These are phyloP conservation scores for Trichoplax adhaerens DNA, from an alignment of 37 sponge, comb jelly and placozoan species.

Conservation along the genomic window DNA sequence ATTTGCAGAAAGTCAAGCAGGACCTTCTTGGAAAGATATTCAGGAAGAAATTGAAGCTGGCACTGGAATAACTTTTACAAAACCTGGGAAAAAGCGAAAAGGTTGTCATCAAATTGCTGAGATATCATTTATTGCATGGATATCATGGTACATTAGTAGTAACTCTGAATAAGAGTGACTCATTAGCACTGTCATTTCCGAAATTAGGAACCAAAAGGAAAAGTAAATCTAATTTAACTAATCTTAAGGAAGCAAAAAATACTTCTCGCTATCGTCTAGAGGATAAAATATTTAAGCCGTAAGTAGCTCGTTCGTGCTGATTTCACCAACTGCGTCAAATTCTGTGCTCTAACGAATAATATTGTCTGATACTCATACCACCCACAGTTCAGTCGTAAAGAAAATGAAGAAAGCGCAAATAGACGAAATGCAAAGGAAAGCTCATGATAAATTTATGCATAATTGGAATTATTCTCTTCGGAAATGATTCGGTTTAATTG, in stretches of 20 bases:
- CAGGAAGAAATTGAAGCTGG: no score
- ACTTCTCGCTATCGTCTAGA: slow-evolving; percentile 35
- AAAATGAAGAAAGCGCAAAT: slow-evolving; percentile 28
- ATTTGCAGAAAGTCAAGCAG: neutral
- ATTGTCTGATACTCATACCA: neutral
- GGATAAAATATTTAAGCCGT: slow-evolving; percentile 30
- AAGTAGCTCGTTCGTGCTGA: neutral
- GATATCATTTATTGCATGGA: no score
- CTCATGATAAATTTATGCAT: slow-evolving; percentile 44
- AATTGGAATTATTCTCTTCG: slow-evolving; percentile 35
- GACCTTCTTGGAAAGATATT: no score
- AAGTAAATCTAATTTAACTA: slow-evolving; percentile 43
- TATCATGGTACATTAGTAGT: no score
- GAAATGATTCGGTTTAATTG: no score
- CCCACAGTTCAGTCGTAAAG: slow-evolving; percentile 18
- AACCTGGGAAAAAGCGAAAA: no score
- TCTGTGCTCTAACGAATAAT: neutral
- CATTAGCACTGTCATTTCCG: no score
- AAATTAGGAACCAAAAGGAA: slow-evolving; percentile 1
- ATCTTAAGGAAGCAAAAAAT: slow-evolving; percentile 17
- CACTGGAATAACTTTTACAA: no score
- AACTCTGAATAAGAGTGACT: no score
- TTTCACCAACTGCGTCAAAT: neutral
- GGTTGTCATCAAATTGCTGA: no score
- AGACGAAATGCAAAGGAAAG: slow-evolving; percentile 2